Conservation (phyloP, 2,113 vertebrate species). For the Tetraodon nigroviridis region DNA sequence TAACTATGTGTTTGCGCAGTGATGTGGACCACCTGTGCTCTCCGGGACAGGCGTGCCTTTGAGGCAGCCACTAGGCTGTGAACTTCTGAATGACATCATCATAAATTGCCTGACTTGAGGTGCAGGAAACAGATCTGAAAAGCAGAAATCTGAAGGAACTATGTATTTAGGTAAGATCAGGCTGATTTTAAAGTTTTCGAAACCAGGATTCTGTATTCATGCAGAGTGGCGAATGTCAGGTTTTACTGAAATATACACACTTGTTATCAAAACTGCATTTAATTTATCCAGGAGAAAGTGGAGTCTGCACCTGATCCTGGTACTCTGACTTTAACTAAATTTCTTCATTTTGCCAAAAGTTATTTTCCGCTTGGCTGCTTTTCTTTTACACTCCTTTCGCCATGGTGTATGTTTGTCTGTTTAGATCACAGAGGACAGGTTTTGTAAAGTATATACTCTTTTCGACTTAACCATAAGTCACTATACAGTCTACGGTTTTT, state of each 20-base stretch:
- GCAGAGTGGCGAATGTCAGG: too few relatives aligned
- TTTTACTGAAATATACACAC: too few relatives aligned
- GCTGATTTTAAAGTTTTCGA: too few relatives aligned
- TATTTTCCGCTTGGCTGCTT: constrained; percentile 9
- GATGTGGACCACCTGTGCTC: constrained; percentile 62
- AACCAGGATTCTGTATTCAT: too few relatives aligned
- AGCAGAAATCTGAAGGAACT: too few relatives aligned
- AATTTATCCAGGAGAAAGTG: not conserved
- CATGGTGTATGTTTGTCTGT: constrained; percentile 27
- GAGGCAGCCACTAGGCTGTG: constrained; percentile 42
- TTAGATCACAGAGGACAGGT: constrained; percentile 52
- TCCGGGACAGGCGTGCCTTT: constrained; percentile 34
- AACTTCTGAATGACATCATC: constrained; percentile 67
- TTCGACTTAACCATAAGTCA: constrained; percentile 50
- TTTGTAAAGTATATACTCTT: constrained; percentile 31
- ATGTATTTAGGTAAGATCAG: too few relatives aligned
- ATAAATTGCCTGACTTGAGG: constrained; percentile 60
- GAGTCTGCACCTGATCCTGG: constrained; percentile 15
- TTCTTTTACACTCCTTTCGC: constrained; percentile 33
- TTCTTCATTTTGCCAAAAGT: constrained; percentile 22
- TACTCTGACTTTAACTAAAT: constrained; percentile 3
- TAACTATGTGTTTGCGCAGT: constrained; percentile 13
- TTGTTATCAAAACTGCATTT: too few relatives aligned
- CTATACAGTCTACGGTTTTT: too few relatives aligned
- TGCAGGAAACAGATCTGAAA: constrained; percentile 41